Conservation (phyloP, 2,113 vertebrate species). For the Okapia johnstoni region DNA sequence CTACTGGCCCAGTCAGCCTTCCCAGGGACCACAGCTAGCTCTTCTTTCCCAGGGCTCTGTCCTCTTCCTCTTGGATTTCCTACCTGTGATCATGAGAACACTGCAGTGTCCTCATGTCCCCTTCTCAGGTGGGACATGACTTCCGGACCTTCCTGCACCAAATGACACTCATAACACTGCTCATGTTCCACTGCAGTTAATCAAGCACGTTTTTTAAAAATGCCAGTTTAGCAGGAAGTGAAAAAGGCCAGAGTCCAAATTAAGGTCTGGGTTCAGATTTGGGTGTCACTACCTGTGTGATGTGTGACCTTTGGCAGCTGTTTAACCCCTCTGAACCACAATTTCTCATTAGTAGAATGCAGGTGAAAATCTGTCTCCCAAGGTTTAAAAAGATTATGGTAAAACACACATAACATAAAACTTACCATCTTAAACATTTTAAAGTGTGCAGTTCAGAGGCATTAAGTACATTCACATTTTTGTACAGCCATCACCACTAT, state of each 20-base stretch:
- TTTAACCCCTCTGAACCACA: too few relatives aligned
- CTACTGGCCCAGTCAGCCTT: neutral
- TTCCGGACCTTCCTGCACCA: neutral
- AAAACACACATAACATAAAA: neutral
- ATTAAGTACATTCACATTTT: neutral
- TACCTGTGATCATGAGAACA: neutral
- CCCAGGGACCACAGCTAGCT: neutral
- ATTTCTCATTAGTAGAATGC: neutral
- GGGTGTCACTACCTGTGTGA: too few relatives aligned
- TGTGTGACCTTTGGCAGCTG: neutral
- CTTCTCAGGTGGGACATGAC: neutral
- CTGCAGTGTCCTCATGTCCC: neutral
- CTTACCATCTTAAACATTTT: neutral
- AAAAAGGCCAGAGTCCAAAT: neutral
- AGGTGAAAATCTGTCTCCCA: neutral
- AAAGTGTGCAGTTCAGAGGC: neutral
- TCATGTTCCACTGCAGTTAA: neutral
- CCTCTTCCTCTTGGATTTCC: neutral
- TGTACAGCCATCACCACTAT: too few relatives aligned
- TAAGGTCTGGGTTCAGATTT: neutral
- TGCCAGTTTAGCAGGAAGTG: neutral
- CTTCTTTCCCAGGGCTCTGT: too few relatives aligned
- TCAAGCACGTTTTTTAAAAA: rapidly evolving
- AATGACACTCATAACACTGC: neutral
- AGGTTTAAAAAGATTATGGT: neutral